Conservation (phyloP, 2,888 invertebrate genomes). For the Parnassius mnemosyne region DNA sequence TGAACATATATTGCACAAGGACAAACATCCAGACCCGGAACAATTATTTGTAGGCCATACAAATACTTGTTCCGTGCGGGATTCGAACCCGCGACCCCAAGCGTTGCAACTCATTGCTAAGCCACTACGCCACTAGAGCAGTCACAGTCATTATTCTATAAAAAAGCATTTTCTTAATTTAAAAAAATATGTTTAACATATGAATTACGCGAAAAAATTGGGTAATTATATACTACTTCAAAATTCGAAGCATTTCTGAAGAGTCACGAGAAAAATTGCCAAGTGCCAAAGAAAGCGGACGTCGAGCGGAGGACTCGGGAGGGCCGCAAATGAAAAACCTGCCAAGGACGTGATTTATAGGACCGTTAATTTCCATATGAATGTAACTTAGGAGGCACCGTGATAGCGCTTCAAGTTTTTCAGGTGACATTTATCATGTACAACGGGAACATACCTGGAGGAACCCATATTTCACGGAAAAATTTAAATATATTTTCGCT, state of each 20-base stretch:
- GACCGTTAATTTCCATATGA: conserved; percentile 55
- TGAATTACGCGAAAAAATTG: too few relatives aligned
- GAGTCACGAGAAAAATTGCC: conserved; percentile 23
- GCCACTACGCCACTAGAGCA: too few relatives aligned
- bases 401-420: not conserved
- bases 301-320: conserved; percentile 11
- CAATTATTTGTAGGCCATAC: too few relatives aligned
- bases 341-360: conserved; percentile 53
- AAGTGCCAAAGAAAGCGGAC: not conserved
- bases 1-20: too few relatives aligned
- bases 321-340: conserved; percentile 51
- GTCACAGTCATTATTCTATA: too few relatives aligned
- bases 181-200: too few relatives aligned
- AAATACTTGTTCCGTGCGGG: too few relatives aligned
- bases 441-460: not conserved
- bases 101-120: too few relatives aligned
- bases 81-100: too few relatives aligned
- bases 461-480: not conserved
- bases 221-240: too few relatives aligned
- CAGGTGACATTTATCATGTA: conserved; percentile 22
- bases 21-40: too few relatives aligned
- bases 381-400: conserved; percentile 27
- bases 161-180: too few relatives aligned
- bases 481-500: not conserved
- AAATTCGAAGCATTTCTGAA: conserved; percentile 17